phyloP scores from a whole-genome alignment of 2,888 invertebrate genomes.

The Sinhomidia bicolor region DNA sequence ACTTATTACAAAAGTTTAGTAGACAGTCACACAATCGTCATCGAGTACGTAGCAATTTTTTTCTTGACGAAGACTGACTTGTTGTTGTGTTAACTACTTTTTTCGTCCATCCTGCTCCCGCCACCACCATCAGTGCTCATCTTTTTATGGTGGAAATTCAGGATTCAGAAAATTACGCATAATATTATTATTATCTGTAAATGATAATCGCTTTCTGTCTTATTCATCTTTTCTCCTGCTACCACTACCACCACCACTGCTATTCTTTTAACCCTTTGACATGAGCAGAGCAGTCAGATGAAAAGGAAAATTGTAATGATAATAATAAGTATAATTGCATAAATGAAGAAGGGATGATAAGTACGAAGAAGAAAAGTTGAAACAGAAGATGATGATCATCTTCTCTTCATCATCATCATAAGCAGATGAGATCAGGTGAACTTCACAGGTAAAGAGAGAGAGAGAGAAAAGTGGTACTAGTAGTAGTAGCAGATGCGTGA shows the following conservation, averaged over 20 bases:
- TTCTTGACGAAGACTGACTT: slow-evolving; percentile 8
- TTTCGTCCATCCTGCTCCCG: slow-evolving; percentile 26
- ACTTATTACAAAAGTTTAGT: slow-evolving; percentile 12
- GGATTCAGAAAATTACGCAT: slow-evolving; percentile 64
- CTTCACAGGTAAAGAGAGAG: slow-evolving; percentile 35
- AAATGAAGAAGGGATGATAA: slow-evolving; percentile 54
- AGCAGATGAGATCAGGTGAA: slow-evolving; percentile 45
- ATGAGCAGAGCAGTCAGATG: slow-evolving; percentile 67
- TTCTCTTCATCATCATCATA: neutral
- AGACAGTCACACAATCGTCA: slow-evolving; percentile 59
- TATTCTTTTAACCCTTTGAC: slow-evolving; percentile 42
- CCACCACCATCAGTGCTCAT: neutral
- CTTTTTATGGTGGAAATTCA: slow-evolving; percentile 50
- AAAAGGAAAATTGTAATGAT: slow-evolving; percentile 38
- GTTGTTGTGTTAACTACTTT: slow-evolving; percentile 37
- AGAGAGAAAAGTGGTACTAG: neutral
- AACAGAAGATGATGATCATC: slow-evolving; percentile 16
- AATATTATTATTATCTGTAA: slow-evolving; percentile 58
- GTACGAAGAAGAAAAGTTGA: slow-evolving; percentile 44
- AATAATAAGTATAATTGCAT: slow-evolving; percentile 67
- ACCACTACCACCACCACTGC: neutral
- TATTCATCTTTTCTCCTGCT: slow-evolving; percentile 52
- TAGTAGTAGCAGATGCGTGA: slow-evolving; percentile 65
- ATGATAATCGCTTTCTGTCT: slow-evolving; percentile 68
- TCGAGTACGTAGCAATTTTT: slow-evolving; percentile 59